Base-by-base conservation (phyloP, 2,888 invertebrate genomes). In the Mimumesa dahlbomi region DNA sequence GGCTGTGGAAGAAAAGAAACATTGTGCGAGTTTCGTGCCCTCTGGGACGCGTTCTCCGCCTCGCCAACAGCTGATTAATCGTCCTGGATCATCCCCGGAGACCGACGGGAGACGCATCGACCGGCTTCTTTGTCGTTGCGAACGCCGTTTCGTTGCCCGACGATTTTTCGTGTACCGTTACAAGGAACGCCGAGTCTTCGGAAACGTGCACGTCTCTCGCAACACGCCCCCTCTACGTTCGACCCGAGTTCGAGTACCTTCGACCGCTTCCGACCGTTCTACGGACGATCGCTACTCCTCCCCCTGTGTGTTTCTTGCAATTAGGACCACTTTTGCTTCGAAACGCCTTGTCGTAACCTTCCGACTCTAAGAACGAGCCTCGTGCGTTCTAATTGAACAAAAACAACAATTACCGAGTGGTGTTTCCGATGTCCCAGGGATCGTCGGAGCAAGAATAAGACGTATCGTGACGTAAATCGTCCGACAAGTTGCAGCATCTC, bases 11-110 rank as follows among this genome's bases (percentile, higher is more conserved):
- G 76, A 82, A 83, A 84, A 81, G 80, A 83, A 85, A 85, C 85
- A 86, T 85, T 85, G 85, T 86, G 82, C 83, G 83, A 83, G 83
- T 79, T 78, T 78, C 73, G 71, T 63, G 45, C 56, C 80, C 75
- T 75, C 46, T 74, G 85, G 86, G 83, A 84, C 82, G 52, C 66
- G 80, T 84, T 83, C 83, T 82, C 79, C 84, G 86, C 82, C 87
- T 87, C 87, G 88, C 88, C 89, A 89, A 89, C 88, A 89, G 85
- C 89, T 89, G 89, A 89, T 89, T 89, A 89, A 89, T 89, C 89
- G 88, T 88, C 82, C 82, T 77, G 81, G 63, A 72, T 82, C 73
- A 64, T 77, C 87, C 87, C 84, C 81, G 74, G 78, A 84, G 84
- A 84, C 81, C 78, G 71, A n/a, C n/a, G 74, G 76, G 81, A 80